Conservation (phyloP, 2,113 vertebrate species). For the Strix uralensis region DNA sequence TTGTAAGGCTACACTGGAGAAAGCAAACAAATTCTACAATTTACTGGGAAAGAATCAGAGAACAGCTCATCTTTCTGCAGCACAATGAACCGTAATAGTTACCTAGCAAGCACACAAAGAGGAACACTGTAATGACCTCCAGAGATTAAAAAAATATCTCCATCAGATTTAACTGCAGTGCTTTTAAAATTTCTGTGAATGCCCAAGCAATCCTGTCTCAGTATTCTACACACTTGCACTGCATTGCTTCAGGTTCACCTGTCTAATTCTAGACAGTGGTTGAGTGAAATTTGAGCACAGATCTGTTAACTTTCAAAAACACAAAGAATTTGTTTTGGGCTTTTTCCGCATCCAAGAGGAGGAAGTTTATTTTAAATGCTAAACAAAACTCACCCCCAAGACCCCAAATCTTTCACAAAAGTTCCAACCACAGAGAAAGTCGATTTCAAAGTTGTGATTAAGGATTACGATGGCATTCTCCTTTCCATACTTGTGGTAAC, state of each 20-base stretch:
- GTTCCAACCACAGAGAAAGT: constrained; percentile 97
- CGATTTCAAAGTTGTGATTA: constrained; percentile 96
- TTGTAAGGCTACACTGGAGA: neutral
- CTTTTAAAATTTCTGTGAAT: neutral
- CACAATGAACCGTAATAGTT: neutral
- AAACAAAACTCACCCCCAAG: constrained; percentile 86
- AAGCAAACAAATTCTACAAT: neutral
- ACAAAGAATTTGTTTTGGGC: neutral
- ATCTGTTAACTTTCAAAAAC: neutral
- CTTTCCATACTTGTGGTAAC: constrained; percentile 82
- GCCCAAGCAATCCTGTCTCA: neutral
- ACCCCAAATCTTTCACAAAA: constrained; percentile 93
- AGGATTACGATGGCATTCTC: constrained; percentile 94
- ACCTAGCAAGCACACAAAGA: neutral
- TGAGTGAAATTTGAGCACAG: neutral
- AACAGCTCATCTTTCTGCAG: neutral
- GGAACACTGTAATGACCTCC: neutral
- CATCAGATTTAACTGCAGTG: neutral
- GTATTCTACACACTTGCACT: neutral
- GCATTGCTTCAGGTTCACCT: neutral
- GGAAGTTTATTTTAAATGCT: neutral
- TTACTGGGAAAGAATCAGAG: neutral
- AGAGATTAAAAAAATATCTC: neutral
- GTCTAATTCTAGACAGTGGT: neutral
- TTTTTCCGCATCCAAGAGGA: neutral